Conservation (phyloP, 2,888 invertebrate species). For the Platycheirus rosarum region DNA sequence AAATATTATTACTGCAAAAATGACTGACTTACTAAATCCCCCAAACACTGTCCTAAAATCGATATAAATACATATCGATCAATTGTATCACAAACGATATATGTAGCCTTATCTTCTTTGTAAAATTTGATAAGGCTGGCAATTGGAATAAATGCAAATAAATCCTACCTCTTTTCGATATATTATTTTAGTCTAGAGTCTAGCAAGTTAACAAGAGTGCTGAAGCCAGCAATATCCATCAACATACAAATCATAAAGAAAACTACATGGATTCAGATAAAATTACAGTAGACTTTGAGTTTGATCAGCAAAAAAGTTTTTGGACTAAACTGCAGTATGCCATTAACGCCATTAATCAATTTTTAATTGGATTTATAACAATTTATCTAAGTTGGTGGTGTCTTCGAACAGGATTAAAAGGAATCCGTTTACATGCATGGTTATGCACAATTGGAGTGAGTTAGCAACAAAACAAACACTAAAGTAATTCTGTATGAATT, state of each 20-base stretch:
- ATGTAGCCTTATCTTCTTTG: conserved; percentile 7
- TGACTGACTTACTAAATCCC: neutral
- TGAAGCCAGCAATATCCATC: neutral
- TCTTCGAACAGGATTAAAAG: conserved; percentile 76
- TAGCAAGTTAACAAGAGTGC: neutral
- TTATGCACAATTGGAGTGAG: conserved; percentile 80
- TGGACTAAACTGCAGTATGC: conserved; percentile 67
- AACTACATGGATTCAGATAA: conserved; percentile 28
- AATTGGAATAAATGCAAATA: conserved; percentile 27
- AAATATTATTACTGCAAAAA: neutral
- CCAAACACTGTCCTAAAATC: neutral
- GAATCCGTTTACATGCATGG: conserved; percentile 79
- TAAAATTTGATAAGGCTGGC: conserved; percentile 15
- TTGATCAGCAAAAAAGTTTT: neutral
- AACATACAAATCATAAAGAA: neutral
- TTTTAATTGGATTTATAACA: conserved; percentile 80
- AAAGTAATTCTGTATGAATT: neutral
- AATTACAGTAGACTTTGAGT: conserved; percentile 13
- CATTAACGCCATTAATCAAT: conserved; percentile 79
- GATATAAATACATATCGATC: neutral
- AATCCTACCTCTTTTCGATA: conserved; percentile 17
- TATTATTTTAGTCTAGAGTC: conserved; percentile 34
- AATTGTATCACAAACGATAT: neutral
- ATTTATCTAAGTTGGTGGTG: conserved; percentile 80
- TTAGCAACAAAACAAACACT: conserved; percentile 5